Evolutionary conservation across 2,797 vertebrate species (phyloP).

Genomic region (Labroides dimidiatus): DNA sequence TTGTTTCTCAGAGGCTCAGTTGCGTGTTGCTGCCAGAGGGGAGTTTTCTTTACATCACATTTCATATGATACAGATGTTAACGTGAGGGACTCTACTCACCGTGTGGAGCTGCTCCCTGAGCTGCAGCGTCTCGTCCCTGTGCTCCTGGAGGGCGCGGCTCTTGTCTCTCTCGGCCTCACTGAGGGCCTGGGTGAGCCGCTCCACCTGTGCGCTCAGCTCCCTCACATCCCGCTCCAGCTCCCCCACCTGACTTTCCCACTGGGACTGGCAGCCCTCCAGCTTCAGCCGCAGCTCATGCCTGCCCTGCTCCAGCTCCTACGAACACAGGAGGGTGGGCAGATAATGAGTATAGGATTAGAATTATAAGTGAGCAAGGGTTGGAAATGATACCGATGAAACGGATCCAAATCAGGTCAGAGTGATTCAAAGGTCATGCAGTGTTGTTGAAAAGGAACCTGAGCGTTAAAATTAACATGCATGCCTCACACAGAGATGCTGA

Average conservation of each 20-base stretch:
- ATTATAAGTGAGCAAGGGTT: neutral
- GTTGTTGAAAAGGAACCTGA: neutral
- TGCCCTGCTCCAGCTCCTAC: slow-evolving; percentile 85
- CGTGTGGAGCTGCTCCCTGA: slow-evolving; percentile 79
- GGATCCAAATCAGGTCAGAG: neutral
- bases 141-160: slow-evolving; percentile 68
- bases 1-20: slow-evolving; percentile 39
- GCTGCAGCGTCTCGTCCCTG: slow-evolving; percentile 69
- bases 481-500: slow-evolving; percentile 4
- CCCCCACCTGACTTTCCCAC: slow-evolving; percentile 85
- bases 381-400: neutral
- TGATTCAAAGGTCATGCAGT: neutral
- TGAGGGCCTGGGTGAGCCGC: slow-evolving; percentile 70
- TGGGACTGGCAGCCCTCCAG: slow-evolving; percentile 79
- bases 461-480: neutral
- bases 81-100: slow-evolving; percentile 69
- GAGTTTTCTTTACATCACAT: neutral
- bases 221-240: slow-evolving; percentile 83
- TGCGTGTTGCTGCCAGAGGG: neutral
- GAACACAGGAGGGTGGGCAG: neutral
- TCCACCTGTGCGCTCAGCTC: slow-evolving; percentile 78
- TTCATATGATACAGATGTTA: neutral
- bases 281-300: slow-evolving; percentile 80
- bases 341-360: neutral
- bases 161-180: slow-evolving; percentile 76